These are phyloP conservation scores for Synodontis membranacea DNA, from an alignment of 2,113 vertebrate species.

Conservation along the genomic window DNA sequence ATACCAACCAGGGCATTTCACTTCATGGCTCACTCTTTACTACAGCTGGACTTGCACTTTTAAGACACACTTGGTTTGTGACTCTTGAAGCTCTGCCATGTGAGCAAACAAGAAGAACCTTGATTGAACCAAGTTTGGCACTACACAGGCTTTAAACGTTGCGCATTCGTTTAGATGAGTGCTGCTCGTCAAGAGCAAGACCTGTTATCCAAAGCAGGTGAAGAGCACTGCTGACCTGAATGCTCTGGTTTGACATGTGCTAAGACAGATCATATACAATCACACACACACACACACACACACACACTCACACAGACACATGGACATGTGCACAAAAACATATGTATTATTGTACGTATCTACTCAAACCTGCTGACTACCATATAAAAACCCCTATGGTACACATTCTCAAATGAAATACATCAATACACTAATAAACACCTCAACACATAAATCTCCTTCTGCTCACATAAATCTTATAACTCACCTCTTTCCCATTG, in stretches of 20 bases:
- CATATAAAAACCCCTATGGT: not conserved
- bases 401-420: not conserved
- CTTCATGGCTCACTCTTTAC: slow-evolving; percentile 62
- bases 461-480: not conserved
- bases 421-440: not conserved
- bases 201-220: not conserved
- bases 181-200: not conserved
- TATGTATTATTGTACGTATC: not conserved
- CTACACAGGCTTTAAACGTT: not conserved
- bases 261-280: not conserved
- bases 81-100: slow-evolving; percentile 22
- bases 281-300: not conserved
- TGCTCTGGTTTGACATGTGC: not conserved
- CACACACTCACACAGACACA: not conserved
- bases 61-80: slow-evolving; percentile 6
- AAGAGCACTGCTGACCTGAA: not conserved
- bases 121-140: not conserved
- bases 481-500: slow-evolving; percentile 92
- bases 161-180: not conserved
- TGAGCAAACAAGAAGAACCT: slow-evolving; percentile 20
- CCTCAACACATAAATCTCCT: not conserved
- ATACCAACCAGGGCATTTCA: slow-evolving; percentile 67
- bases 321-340: not conserved
- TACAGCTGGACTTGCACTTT: slow-evolving; percentile 31
- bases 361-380: not conserved